phyloP scores from a whole-genome alignment of 1,140 invertebrate species.

The Eubasilissa regina region DNA sequence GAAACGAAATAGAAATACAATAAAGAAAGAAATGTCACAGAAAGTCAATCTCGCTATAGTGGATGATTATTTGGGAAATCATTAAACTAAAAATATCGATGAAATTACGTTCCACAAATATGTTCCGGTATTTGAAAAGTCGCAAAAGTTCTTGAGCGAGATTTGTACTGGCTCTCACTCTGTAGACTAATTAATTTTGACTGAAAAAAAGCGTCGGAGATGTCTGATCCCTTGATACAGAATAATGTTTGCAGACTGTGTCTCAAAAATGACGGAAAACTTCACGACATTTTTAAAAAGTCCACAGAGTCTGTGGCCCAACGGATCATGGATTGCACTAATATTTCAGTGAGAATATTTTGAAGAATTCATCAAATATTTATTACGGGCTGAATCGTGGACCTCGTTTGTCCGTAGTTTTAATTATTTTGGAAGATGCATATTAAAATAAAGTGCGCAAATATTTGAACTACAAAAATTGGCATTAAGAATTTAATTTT shows the following conservation, averaged over 20 bases:
- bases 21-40: no score
- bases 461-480: neutral
- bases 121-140: no score
- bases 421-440: neutral
- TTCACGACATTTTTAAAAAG: constrained; percentile 48
- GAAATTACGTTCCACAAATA: no score
- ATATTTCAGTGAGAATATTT: constrained; percentile 24
- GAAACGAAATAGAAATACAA: no score
- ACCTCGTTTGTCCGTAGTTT: neutral
- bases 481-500: neutral
- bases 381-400: neutral
- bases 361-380: neutral
- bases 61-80: no score
- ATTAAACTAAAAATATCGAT: no score
- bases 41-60: no score
- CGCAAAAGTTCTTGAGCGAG: no score
- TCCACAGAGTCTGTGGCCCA: neutral
- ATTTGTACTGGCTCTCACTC: no score
- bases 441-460: neutral
- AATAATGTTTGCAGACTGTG: constrained; percentile 42
- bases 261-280: constrained; percentile 20
- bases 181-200: no score
- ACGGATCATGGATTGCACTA: constrained; percentile 48
- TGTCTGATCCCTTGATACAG: neutral
- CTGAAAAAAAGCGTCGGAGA: constrained; percentile 2